phyloP scores from a whole-genome alignment of 2,113 vertebrate species.

The Myrmecophaga tridactyla region DNA sequence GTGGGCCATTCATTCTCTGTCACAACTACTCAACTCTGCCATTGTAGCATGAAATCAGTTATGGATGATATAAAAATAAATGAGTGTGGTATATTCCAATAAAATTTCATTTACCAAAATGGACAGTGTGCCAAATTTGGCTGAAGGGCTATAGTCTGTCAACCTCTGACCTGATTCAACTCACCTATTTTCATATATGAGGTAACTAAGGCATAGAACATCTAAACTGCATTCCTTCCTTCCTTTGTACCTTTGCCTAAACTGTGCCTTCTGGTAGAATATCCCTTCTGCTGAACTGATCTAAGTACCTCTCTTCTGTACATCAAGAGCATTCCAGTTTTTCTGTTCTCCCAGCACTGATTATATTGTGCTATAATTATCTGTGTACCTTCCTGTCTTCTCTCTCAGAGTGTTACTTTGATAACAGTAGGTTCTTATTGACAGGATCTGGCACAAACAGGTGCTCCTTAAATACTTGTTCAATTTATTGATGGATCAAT shows the following conservation, averaged over 20 bases:
- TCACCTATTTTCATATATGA: background rate
- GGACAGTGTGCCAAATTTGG: background rate
- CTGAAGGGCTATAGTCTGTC: background rate
- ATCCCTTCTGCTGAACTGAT: background rate
- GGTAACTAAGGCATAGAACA: background rate
- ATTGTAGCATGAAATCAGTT: background rate
- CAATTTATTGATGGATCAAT: background rate
- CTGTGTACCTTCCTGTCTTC: background rate
- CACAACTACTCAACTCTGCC: background rate
- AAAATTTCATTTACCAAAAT: background rate
- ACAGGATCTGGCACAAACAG: background rate
- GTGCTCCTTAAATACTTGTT: background rate
- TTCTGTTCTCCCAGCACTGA: background rate
- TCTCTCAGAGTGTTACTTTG: background rate
- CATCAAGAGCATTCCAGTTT: background rate
- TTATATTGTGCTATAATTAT: background rate
- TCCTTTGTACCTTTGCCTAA: background rate
- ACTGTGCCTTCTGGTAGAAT: background rate
- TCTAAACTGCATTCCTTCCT: background rate
- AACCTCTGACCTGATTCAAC: background rate
- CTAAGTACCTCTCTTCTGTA: background rate
- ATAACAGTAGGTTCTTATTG: background rate
- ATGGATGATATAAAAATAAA: background rate
- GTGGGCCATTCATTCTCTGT: background rate
- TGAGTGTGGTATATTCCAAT: background rate